Evolutionary conservation across 2,888 invertebrate species (phyloP).

Genomic region (Acrobeloides nanus): DNA sequence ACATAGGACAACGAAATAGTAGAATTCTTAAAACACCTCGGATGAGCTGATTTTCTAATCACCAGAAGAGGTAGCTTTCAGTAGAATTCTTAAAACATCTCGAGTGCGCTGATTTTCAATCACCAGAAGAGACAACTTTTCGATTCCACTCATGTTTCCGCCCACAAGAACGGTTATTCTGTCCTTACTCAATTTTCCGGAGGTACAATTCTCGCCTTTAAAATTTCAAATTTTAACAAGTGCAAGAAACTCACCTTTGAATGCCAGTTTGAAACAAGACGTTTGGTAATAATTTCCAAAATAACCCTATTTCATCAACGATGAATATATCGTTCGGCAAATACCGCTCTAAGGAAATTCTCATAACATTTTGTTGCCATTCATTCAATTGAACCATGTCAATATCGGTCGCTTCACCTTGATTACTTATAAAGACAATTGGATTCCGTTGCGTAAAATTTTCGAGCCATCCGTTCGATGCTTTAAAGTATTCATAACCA

Average conservation of each 20-base stretch:
- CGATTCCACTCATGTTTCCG: background rate
- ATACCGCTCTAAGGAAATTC: background rate
- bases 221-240: background rate
- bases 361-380: constrained; percentile 3
- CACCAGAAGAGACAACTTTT: too few species aligned
- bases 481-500: background rate
- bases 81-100: too few species aligned
- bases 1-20: too few species aligned
- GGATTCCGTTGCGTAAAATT: background rate
- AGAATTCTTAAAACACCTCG: too few species aligned
- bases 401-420: background rate
- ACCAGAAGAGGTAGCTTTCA: too few species aligned
- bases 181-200: background rate
- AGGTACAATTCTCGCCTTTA: background rate
- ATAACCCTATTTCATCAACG: background rate
- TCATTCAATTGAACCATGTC: background rate
- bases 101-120: too few species aligned
- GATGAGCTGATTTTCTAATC: too few species aligned
- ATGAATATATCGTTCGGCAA: background rate
- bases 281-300: background rate
- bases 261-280: too few species aligned
- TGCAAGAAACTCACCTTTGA: background rate
- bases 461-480: background rate
- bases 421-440: background rate
- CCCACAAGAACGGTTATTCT: background rate